Conservation (phyloP, 2,113 vertebrate species). For the Thamnophis sirtalis region DNA sequence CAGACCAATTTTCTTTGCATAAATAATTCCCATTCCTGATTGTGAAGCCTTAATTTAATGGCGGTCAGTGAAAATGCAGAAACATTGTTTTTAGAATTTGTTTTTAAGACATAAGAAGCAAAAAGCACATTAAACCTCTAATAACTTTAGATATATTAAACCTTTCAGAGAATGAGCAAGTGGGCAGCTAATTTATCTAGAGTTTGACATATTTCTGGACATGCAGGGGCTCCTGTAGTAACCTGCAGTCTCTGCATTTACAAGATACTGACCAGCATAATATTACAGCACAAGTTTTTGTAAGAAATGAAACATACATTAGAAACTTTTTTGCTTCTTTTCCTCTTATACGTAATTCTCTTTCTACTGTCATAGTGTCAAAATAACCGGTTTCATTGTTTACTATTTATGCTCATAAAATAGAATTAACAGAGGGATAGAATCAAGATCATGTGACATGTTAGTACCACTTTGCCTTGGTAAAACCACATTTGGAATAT, state of each 20-base stretch:
- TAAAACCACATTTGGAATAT: background rate
- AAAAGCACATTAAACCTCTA: background rate
- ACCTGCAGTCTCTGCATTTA: no score
- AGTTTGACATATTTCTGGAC: background rate
- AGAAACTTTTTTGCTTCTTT: background rate
- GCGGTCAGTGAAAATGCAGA: background rate
- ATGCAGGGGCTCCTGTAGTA: background rate
- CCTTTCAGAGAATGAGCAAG: background rate
- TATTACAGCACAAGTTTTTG: background rate
- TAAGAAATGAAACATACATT: background rate
- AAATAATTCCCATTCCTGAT: background rate
- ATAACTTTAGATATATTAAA: background rate
- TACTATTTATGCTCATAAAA: background rate
- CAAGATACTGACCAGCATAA: background rate
- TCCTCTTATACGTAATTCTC: background rate
- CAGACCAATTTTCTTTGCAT: background rate
- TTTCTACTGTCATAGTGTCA: background rate
- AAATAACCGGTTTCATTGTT: background rate
- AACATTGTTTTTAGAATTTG: background rate
- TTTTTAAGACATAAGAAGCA: background rate
- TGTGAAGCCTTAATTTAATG: background rate
- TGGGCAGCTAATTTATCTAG: background rate
- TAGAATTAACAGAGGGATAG: background rate
- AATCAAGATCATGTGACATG: background rate
- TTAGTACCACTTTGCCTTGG: background rate